Evolutionary conservation across 2,113 vertebrate genomes (phyloP), one percentile per base, ranked within the genome.

Genomic region (Colius striatus): DNA sequence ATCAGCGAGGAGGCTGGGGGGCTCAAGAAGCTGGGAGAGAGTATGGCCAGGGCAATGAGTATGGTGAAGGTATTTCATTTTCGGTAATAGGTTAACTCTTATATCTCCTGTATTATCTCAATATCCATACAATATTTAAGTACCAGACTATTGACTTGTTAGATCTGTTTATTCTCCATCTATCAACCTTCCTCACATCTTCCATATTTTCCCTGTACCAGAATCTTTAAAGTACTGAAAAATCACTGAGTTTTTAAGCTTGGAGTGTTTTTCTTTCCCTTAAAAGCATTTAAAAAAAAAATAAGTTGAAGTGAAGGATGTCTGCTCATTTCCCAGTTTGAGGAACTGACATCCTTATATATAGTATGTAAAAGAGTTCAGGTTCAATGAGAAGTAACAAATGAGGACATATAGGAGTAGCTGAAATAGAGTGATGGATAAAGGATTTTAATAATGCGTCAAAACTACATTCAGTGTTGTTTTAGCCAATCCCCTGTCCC

Each of bases 161-260:
- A 27, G 41, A 11, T n/a, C 26, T 58, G 6, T 58, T 74, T 74
- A 9, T 79, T 89, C 53, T 82, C 32, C 5, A n/a, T 87, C 34
- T 68, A 15, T 83, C 6, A 70, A 9, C 4, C 18, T 72, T 84
- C n/a, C 23, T 85, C 19, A 38, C 1, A 3, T 50, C 50, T 88
- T 12, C 29, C 1, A 0, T 47, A 7, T 66, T 93, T 85, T 73
- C 34, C 34, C 5, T 2, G 0, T 36, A 16, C 7, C 1, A 4
- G 34, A 74, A 71, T 78, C 15, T 84, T 55, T 43, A 71, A 62
- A 10, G 22, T 29, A n/a, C 34, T 67, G 26, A 62, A 71, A 71
- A 73, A 43, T 34, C 5, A 22, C 66, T 47, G n/a, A 76, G 47
- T 47, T 51, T 75, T 89, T 54, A 54, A 16, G 34, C 19, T 45